Evolutionary conservation across 2,797 vertebrate species (phyloP).

Genomic region (Lithobates pipiens): DNA sequence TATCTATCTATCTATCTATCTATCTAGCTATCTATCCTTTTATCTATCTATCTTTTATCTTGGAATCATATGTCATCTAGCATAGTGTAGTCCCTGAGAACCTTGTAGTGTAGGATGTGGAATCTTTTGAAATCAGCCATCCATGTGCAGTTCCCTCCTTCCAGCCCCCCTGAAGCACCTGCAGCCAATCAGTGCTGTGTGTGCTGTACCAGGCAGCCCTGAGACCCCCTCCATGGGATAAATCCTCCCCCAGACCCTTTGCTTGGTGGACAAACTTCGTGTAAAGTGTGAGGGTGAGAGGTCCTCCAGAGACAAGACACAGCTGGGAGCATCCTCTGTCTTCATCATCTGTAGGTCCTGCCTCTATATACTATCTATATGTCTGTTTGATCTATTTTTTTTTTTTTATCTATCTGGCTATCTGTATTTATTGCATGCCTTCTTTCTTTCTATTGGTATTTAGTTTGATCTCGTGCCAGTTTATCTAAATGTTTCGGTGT

Average conservation of each 20-base stretch:
- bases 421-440: not conserved
- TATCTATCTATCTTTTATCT: not conserved
- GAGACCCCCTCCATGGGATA: slow-evolving; percentile 59
- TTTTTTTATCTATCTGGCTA: not conserved
- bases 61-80: no score
- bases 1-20: no score
- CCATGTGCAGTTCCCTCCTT: slow-evolving; percentile 51
- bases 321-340: slow-evolving; percentile 17
- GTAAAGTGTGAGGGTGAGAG: slow-evolving; percentile 52
- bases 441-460: not conserved
- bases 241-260: slow-evolving; percentile 50
- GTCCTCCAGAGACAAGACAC: slow-evolving; percentile 52
- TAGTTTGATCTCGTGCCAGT: not conserved
- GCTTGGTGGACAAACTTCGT: slow-evolving; percentile 56
- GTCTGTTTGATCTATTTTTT: not conserved
- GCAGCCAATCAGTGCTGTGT: slow-evolving; percentile 51
- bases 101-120: not conserved
- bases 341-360: not conserved
- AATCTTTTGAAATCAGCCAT: slow-evolving; percentile 46
- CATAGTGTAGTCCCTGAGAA: not conserved
- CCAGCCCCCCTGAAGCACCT: slow-evolving; percentile 21
- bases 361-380: not conserved
- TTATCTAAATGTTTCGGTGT: not conserved
- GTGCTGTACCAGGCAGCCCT: slow-evolving; percentile 33
- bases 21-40: not conserved